phyloP scores from a whole-genome alignment of 2,113 vertebrate species.

The Meles meles region DNA sequence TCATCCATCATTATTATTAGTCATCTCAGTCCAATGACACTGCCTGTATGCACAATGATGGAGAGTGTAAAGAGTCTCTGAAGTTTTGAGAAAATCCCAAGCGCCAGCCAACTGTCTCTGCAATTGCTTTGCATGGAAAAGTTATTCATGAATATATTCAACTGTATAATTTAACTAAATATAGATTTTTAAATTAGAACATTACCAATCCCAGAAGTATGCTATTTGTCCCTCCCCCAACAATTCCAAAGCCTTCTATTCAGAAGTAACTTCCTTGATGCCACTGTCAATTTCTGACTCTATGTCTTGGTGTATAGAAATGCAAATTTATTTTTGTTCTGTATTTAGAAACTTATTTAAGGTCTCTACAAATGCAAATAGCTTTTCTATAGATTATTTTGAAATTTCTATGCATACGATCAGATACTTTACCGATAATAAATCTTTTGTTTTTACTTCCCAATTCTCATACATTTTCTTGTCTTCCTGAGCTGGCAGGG shows the following conservation, averaged over 20 bases:
- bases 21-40: not conserved
- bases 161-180: not conserved
- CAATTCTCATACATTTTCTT: not conserved
- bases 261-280: not conserved
- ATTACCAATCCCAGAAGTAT: not conserved
- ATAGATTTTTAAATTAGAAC: not conserved
- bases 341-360: not conserved
- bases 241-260: not conserved
- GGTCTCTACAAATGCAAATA: not conserved
- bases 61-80: not conserved
- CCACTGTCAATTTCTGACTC: not conserved
- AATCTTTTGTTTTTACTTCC: not conserved
- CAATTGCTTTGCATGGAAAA: not conserved
- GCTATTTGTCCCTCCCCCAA: not conserved
- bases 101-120: not conserved
- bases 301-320: not conserved
- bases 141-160: not conserved
- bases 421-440: not conserved
- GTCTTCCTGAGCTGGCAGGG: not conserved
- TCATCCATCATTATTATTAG: not conserved
- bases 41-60: not conserved
- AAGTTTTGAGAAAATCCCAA: not conserved
- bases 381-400: not conserved
- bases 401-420: not conserved
- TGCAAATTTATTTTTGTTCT: not conserved